Evolutionary conservation across 2,113 vertebrate species (phyloP), one percentile per base, ranked within the genome.

Genomic region (Gulo gulo): DNA sequence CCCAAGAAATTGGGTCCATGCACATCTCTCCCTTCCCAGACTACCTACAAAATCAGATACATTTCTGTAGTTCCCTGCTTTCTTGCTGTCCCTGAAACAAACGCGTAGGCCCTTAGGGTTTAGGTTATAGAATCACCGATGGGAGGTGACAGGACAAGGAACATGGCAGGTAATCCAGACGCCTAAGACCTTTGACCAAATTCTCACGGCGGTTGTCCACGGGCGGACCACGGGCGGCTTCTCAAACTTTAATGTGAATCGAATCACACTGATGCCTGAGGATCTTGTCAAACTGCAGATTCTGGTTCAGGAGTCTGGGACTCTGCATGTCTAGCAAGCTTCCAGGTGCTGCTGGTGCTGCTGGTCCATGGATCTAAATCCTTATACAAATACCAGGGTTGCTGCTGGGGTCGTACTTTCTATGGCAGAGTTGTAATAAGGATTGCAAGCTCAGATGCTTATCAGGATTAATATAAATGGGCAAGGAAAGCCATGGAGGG

Each of bases 201-300:
- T 84, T 91, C 63, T 76, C 69, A 34, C 1, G 61, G 59, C 73
- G 36, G 9, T 67, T 83, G 85, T 52, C 74, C 34, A 36, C 6
- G 21, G 39, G 71, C 52, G 36, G 47, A 18, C 52, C 52, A 55
- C 5, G 16, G 16, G 52, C 16, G 52, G 52, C 73, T 90, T 93
- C 76, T 91, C 76, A 55, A 47, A 87, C 47, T 93, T 73, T 13
- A 57, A 13, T 59, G 57, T 52, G 34, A 31, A 34, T 26, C 0
- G 7, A 87, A 80, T 94, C 71, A 52, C 34, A 63, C 26, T 63
- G 61, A 63, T 29, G 26, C 24, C 61, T 45, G 10, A 50, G 76
- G 61, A 91, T 90, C 80, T 95, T 97, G 69, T 86, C 86, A 86
- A 65, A 81, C 78, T 84, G 42, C 36, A 74, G 69, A 88, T 91